Conservation (phyloP, 2,888 invertebrate genomes). For the Eurytoma californica region DNA sequence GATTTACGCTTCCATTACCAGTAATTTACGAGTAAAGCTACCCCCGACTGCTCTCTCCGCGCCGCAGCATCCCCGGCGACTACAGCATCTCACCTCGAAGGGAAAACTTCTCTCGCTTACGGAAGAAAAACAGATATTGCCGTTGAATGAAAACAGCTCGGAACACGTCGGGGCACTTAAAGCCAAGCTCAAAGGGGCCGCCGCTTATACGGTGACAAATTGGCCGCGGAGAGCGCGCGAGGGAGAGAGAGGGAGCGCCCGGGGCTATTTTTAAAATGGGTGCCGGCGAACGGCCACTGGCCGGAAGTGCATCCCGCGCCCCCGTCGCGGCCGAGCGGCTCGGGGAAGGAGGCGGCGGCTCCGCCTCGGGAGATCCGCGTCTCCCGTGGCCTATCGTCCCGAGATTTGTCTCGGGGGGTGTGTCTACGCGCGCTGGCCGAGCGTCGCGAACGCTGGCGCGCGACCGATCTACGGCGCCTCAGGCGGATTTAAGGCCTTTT, state of each 20-base stretch:
- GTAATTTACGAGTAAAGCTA: too few species aligned
- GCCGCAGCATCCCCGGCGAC: too few species aligned
- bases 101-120: conserved; percentile 6
- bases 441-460: not conserved
- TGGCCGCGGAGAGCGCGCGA: not conserved
- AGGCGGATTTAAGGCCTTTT: too few species aligned
- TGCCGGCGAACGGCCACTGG: not conserved
- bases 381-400: conserved; percentile 6
- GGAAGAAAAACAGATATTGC: conserved; percentile 10
- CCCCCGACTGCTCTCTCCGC: too few species aligned
- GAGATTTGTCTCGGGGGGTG: conserved; percentile 14
- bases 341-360: not conserved
- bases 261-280: conserved; percentile 9
- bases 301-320: conserved; percentile 18
- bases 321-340: not conserved
- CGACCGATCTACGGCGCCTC: too few species aligned
- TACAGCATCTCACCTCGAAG: not conserved
- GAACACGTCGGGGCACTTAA: conserved; percentile 35
- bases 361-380: not conserved
- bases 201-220: conserved; percentile 16
- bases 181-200: not conserved
- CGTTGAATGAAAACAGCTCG: conserved; percentile 10
- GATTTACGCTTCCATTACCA: too few species aligned
- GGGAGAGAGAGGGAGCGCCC: not conserved
- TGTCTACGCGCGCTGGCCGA: not conserved